Percentiles rank a stretch among this genome's conserved stretches.
phyloP scores from a whole-genome alignment of 2,888 invertebrate species.

The Unio pictorum region DNA sequence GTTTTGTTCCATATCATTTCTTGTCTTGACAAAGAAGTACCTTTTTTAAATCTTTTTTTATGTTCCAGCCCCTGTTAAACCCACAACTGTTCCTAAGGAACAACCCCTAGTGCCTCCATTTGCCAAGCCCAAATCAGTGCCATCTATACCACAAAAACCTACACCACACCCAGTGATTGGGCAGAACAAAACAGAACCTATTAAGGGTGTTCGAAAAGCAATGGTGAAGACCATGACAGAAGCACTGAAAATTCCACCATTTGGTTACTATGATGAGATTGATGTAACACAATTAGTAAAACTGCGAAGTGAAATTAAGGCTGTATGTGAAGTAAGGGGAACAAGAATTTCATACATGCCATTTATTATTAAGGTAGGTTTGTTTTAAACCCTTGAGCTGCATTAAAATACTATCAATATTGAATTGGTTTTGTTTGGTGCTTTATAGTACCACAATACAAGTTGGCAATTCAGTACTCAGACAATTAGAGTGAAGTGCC shows the following conservation, averaged over 20 bases:
- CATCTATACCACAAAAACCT: slow-evolving; percentile 27
- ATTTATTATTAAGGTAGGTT: slow-evolving; percentile 85
- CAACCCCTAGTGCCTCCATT: neutral
- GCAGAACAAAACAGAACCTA: slow-evolving; percentile 77
- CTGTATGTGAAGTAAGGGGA: slow-evolving; percentile 73
- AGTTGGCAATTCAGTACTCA: too few species aligned
- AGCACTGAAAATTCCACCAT: slow-evolving; percentile 85
- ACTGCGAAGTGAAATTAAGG: slow-evolving; percentile 80
- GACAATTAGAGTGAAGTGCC: too few species aligned
- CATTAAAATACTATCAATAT: neutral
- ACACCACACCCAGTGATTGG: slow-evolving; percentile 27
- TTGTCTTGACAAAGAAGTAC: too few species aligned
- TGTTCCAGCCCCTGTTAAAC: neutral
- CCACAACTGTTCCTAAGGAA: slow-evolving; percentile 1
- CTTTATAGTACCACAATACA: too few species aligned
- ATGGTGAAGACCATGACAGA: slow-evolving; percentile 98
- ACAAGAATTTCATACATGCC: slow-evolving; percentile 93
- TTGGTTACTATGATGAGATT: slow-evolving; percentile 94
- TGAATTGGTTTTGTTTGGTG: neutral
- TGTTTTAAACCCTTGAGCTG: neutral
- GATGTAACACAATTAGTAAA: slow-evolving; percentile 83
- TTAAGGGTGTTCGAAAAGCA: slow-evolving; percentile 88
- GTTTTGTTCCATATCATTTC: neutral
- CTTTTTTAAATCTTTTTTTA: too few species aligned
- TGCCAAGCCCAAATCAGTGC: slow-evolving; percentile 10